Base-by-base conservation (phyloP, 1,140 invertebrate species). In the Phenacoccus solenopsis region DNA sequence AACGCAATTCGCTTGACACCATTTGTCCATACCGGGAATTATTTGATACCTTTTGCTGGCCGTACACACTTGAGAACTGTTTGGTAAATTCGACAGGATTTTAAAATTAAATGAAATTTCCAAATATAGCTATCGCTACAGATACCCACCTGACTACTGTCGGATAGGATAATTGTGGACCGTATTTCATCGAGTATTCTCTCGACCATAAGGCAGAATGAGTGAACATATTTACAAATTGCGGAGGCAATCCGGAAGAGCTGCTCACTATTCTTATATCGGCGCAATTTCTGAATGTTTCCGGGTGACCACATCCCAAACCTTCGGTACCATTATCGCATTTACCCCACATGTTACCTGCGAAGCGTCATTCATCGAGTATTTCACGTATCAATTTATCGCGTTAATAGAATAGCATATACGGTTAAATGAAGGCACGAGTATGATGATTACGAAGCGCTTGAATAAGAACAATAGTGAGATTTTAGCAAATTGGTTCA, bases 261-360 rank as follows among this genome's bases (percentile, higher is more conserved):
- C 85, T 90, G 1, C 89, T 89, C 1, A 88, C 80, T 64, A 94
- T 88, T 30, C 83, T 85, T 49, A 94, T 83, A 76, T 95, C 91
- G 0, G 91, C 92, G 76, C 92, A 94, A 75, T 93, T 94, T 57
- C 89, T 82, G 77, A 94, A 95, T 0, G 89, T 93, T 79, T 95
- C 91, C 57, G 92, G 89, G 70, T 83, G 82, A 21, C 92, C 92
- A 75, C 91, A 94, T 0, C 92, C 91, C 0, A 91, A 85, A 0
- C 87, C 88, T 77, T 91, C 88, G 9, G 88, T 91, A 64, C 91
- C 91, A 76, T 94, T 91, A 0, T 84, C 79, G 77, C 91, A 93
- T 5, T 83, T 86, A 21, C 91, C 91, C 91, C 91, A 93, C 86
- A 91, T 92, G 74, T 93, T 94, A 59, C 87, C 87, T 88, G 74